Percentiles rank a stretch among this genome's conserved stretches.
phyloP scores from a whole-genome alignment of 1,140 invertebrate species.

The Dufourea novaeangliae region DNA sequence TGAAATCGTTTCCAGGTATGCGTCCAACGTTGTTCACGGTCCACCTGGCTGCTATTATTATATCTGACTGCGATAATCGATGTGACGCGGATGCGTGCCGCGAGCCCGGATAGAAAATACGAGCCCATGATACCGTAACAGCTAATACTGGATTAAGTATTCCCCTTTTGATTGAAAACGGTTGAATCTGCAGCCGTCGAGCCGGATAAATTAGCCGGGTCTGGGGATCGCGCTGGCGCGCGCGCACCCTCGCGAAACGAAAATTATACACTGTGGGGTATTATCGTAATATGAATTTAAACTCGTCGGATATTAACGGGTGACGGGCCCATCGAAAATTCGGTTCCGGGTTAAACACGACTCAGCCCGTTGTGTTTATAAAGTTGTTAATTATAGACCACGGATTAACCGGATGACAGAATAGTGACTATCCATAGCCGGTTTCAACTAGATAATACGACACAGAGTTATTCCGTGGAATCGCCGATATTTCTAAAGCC shows the following conservation, averaged over 20 bases:
- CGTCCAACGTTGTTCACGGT: too few species aligned
- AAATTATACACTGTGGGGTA: constrained; percentile 36
- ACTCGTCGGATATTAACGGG: constrained; percentile 36
- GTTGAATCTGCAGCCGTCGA: constrained; percentile 41
- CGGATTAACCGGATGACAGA: constrained; percentile 17
- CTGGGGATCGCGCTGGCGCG: neutral
- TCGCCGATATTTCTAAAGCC: neutral
- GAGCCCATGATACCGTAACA: constrained; percentile 22
- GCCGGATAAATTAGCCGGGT: constrained; percentile 37
- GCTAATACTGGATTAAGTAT: constrained; percentile 49
- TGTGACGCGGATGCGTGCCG: constrained; percentile 4
- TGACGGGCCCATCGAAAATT: constrained; percentile 35
- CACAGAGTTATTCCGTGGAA: neutral
- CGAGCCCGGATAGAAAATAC: constrained; percentile 30
- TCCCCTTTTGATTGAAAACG: constrained; percentile 46
- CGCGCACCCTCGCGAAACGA: too few species aligned
- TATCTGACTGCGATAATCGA: constrained; percentile 26
- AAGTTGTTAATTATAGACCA: constrained; percentile 40
- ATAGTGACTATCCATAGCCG: neutral
- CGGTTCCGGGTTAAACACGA: constrained; percentile 34
- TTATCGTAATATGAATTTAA: constrained; percentile 50
- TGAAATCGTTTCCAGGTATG: neutral
- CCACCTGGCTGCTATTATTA: neutral
- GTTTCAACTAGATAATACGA: neutral
- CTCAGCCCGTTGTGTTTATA: constrained; percentile 33